Conservation (phyloP, 1,140 invertebrate genomes). For the Reticulitermes speratus region DNA sequence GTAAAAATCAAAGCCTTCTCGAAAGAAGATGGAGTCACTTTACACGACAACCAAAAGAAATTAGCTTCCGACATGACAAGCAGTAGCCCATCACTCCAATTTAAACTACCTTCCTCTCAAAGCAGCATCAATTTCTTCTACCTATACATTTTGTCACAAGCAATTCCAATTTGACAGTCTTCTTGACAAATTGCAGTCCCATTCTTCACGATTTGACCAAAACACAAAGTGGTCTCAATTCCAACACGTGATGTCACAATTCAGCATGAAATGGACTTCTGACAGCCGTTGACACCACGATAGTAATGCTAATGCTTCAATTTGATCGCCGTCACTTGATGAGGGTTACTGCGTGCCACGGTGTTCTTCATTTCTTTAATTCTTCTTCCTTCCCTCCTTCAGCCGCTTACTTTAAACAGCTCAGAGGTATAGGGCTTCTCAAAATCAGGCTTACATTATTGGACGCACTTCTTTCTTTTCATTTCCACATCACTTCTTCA, state of each 20-base stretch:
- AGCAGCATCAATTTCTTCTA: not conserved
- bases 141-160: not conserved
- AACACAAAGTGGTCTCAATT: not conserved
- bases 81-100: not conserved
- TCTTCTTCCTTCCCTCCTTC: not conserved
- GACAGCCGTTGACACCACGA: not conserved
- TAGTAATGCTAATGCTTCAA: not conserved
- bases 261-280: not conserved
- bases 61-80: not conserved
- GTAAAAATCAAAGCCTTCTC: not conserved
- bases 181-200: not conserved
- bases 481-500: too few species aligned
- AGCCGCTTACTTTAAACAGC: not conserved
- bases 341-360: not conserved
- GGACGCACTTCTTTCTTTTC: too few species aligned
- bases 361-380: not conserved
- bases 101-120: not conserved
- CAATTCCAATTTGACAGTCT: conserved; percentile 16
- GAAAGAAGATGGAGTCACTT: not conserved
- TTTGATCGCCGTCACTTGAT: not conserved
- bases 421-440: not conserved
- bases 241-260: not conserved
- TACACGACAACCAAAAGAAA: conserved; percentile 3
- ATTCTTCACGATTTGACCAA: not conserved
- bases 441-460: not conserved